Conservation (phyloP, 2,113 vertebrate genomes). For the Chaenocephalus aceratus region DNA sequence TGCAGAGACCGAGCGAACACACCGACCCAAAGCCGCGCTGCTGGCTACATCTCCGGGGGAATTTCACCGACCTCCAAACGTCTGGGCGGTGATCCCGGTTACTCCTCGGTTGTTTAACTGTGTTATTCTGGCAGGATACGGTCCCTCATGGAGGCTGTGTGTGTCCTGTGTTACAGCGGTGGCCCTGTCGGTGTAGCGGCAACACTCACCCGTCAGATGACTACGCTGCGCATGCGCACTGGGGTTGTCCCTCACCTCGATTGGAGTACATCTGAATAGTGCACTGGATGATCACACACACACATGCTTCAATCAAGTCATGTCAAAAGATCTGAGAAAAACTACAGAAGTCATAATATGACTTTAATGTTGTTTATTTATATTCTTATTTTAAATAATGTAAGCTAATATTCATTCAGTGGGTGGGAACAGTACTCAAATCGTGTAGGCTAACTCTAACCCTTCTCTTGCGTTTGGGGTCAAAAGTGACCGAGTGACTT, state of each 20-base stretch:
- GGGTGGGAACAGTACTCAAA: too few species aligned
- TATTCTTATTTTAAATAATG: too few species aligned
- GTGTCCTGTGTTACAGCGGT: constrained; percentile 35
- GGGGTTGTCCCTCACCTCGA: neutral
- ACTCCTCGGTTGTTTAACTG: neutral
- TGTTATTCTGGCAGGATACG: constrained; percentile 18
- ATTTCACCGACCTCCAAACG: neutral
- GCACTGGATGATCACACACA: neutral
- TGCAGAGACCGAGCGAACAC: constrained; percentile 57
- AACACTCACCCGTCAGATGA: constrained; percentile 64
- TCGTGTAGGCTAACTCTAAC: too few species aligned
- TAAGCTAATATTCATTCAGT: too few species aligned
- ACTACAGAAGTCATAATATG: neutral
- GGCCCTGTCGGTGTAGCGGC: constrained; percentile 41
- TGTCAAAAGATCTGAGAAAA: neutral
- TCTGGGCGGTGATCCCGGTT: neutral
- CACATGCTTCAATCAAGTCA: neutral
- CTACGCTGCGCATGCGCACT: constrained; percentile 70
- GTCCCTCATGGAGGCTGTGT: constrained; percentile 23
- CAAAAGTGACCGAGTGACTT: too few species aligned
- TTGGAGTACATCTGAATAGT: neutral
- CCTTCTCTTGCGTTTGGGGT: too few species aligned
- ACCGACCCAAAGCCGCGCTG: constrained; percentile 21
- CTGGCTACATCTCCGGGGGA: constrained; percentile 60
- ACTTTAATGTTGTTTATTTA: too few species aligned